Percentiles rank a stretch among this genome's conserved stretches.
Conservation (phyloP, 2,797 vertebrate species). For the Sebastes diploproa region DNA sequence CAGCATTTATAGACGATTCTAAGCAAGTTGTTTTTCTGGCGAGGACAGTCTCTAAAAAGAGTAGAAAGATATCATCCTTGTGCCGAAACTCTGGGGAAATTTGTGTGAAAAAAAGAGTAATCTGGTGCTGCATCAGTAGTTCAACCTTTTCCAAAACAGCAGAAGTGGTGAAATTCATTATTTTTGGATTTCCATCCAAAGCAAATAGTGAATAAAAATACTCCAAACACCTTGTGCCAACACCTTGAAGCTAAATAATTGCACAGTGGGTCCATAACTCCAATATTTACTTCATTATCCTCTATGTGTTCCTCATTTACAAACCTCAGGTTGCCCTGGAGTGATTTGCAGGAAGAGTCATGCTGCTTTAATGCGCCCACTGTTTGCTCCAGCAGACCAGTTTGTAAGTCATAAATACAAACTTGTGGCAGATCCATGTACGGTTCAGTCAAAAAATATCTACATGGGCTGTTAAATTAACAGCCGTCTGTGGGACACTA, state of each 20-base stretch:
- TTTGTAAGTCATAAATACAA: conserved; percentile 24
- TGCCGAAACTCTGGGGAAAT: neutral
- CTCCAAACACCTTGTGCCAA: conserved; percentile 13
- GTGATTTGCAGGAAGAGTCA: conserved; percentile 29
- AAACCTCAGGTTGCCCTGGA: conserved; percentile 21
- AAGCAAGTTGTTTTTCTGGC: neutral
- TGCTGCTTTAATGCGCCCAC: conserved; percentile 33
- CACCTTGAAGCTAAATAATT: conserved; percentile 28
- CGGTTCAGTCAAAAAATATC: conserved; percentile 11
- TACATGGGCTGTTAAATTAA: neutral
- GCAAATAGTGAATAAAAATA: conserved; percentile 23
- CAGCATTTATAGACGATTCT: neutral
- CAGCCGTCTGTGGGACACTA: neutral
- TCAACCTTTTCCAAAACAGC: neutral
- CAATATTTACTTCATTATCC: conserved; percentile 49
- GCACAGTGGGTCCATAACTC: conserved; percentile 40
- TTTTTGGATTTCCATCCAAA: neutral
- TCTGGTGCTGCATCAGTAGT: neutral
- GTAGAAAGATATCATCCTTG: neutral
- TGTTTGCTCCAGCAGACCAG: neutral
- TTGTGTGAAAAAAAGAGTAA: neutral
- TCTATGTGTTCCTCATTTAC: conserved; percentile 48
- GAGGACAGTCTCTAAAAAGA: neutral
- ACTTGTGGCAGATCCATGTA: neutral
- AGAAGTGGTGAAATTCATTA: neutral